phyloP scores from a whole-genome alignment of 2,113 vertebrate genomes.

The Pleuronectes platessa region DNA sequence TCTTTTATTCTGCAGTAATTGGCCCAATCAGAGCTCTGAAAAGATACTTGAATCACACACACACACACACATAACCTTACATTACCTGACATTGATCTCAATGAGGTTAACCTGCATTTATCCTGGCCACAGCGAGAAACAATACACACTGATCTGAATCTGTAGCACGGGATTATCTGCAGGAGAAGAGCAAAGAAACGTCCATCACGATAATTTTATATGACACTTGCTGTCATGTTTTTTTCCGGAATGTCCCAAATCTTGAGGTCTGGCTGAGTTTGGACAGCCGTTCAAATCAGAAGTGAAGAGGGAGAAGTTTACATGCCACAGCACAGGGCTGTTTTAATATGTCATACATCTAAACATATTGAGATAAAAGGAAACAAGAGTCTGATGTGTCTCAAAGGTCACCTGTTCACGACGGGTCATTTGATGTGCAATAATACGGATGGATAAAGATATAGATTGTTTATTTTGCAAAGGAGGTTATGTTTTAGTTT shows the following conservation, averaged over 20 bases:
- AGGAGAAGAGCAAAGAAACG: slow-evolving; percentile 12
- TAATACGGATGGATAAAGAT: too few relatives aligned
- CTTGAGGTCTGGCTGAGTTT: too few relatives aligned
- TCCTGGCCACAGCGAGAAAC: not conserved
- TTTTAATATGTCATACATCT: too few relatives aligned
- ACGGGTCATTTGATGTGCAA: too few relatives aligned
- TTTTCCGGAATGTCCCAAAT: not conserved
- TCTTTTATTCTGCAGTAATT: slow-evolving; percentile 77
- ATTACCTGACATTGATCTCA: too few relatives aligned
- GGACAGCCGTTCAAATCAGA: too few relatives aligned
- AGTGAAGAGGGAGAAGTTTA: too few relatives aligned
- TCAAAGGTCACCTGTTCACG: not conserved
- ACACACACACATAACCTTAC: slow-evolving; percentile 1
- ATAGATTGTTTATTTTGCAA: too few relatives aligned
- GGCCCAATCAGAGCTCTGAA: slow-evolving; percentile 68
- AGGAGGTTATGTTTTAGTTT: too few relatives aligned
- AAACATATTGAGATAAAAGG: not conserved
- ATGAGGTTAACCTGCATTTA: slow-evolving; percentile 22
- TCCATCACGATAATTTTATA: not conserved
- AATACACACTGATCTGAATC: not conserved
- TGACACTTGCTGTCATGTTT: not conserved
- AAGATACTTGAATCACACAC: slow-evolving; percentile 63
- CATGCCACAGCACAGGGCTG: too few relatives aligned
- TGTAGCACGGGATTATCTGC: not conserved
- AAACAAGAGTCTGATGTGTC: not conserved